These are phyloP conservation scores for Euglossa dilemma DNA, from an alignment of 1,140 invertebrate species.

Conservation along the genomic window DNA sequence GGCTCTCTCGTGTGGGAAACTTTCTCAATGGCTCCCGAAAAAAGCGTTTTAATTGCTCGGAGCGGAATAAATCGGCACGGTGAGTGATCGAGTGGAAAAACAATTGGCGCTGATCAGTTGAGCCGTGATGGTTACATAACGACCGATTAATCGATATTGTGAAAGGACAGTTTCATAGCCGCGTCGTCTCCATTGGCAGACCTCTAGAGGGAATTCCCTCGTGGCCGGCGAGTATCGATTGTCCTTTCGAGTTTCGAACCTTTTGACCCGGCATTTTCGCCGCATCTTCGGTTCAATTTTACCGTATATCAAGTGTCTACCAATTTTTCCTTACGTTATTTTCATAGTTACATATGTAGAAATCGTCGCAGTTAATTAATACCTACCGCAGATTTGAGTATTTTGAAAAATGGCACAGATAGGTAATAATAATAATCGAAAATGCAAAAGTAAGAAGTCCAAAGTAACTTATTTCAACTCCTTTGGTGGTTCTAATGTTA, in stretches of 20 bases:
- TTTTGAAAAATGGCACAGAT: no score
- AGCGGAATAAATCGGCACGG: not conserved
- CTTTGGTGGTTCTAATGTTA: no score
- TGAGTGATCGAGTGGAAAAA: constrained; percentile 23
- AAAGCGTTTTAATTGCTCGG: not conserved
- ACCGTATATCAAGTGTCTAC: not conserved
- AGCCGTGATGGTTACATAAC: constrained; percentile 54
- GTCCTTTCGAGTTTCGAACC: constrained; percentile 29
- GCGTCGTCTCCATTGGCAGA: constrained; percentile 50
- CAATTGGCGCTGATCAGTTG: constrained; percentile 32
- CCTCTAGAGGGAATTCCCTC: constrained; percentile 55
- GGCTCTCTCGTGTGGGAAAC: not conserved
- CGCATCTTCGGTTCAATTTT: not conserved
- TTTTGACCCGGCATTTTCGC: constrained; percentile 22
- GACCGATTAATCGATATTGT: constrained; percentile 63
- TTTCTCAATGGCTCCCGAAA: no score
- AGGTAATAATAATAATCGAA: no score
- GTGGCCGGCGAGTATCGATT: constrained; percentile 44
- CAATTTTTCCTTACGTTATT: no score
- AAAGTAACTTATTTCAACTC: no score
- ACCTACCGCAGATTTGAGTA: no score
- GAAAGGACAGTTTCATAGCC: constrained; percentile 63
- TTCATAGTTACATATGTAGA: no score
- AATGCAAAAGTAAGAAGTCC: no score
- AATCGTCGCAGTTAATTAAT: no score